Evolutionary conservation across 2,113 vertebrate species (phyloP).

Genomic region (Corydoras sp.): DNA sequence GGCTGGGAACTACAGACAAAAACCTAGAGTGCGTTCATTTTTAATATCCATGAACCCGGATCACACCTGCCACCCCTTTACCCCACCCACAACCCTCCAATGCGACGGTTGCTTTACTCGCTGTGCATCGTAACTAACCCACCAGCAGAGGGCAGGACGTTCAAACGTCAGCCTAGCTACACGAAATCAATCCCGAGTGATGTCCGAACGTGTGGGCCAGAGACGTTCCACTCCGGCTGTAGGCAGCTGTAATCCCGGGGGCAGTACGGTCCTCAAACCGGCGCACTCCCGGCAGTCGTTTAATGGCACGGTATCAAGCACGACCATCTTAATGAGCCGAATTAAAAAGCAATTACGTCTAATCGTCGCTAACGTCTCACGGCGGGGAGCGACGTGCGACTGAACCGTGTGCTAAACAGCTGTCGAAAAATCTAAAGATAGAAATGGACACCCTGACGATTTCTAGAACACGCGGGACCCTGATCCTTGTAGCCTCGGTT

Average conservation of each 20-base stretch:
- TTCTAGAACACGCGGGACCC: constrained; percentile 12
- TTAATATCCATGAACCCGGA: constrained; percentile 36
- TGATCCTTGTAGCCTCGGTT: constrained; percentile 13
- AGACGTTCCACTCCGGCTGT: not conserved
- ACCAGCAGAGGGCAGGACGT: constrained; percentile 19
- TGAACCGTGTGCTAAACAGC: constrained; percentile 14
- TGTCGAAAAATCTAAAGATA: constrained; percentile 7
- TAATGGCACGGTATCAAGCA: not conserved
- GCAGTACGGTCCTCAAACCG: not conserved
- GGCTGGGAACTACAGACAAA: constrained; percentile 22
- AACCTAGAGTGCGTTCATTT: constrained; percentile 39
- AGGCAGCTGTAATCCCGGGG: not conserved
- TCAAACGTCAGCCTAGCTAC: too few relatives aligned
- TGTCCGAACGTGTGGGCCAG: too few relatives aligned
- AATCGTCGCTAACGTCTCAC: not conserved
- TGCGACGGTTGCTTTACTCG: not conserved
- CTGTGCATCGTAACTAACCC: constrained; percentile 1
- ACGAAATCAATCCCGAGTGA: too few relatives aligned
- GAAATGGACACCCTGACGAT: constrained; percentile 14
- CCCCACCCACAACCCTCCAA: not conserved
- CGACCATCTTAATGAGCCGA: constrained; percentile 28
- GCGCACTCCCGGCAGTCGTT: not conserved
- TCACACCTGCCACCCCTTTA: constrained; percentile 33
- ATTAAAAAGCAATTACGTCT: constrained; percentile 30
- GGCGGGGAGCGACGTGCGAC: constrained; percentile 2